A percentile compares a stretch with the other conserved stretches of the same genome.
These are phyloP conservation scores for Mactromeris polynyma DNA, from an alignment of 2,888 invertebrate species.

Conservation along the genomic window DNA sequence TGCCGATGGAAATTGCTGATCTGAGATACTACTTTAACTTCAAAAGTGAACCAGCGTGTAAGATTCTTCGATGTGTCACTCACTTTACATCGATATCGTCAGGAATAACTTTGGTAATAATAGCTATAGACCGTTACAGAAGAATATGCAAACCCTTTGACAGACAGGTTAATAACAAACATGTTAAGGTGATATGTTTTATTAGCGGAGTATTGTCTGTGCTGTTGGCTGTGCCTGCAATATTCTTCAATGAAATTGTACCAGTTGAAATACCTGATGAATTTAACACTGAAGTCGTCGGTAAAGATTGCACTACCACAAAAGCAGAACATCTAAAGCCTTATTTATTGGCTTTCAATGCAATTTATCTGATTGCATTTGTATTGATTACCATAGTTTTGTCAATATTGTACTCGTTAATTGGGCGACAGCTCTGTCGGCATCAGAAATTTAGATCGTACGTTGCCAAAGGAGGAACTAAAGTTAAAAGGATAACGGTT, in stretches of 20 bases:
- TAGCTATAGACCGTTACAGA: constrained; percentile 75
- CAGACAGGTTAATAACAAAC: constrained; percentile 63
- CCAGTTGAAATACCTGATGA: constrained; percentile 37
- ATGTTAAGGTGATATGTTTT: constrained; percentile 66
- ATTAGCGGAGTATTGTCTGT: constrained; percentile 48
- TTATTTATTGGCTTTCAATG: constrained; percentile 59
- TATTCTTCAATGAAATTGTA: constrained; percentile 63
- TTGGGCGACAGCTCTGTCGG: constrained; percentile 58
- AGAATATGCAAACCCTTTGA: constrained; percentile 68
- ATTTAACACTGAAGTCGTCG: constrained; percentile 31
- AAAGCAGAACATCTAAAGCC: constrained; percentile 49
- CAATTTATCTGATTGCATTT: constrained; percentile 57
- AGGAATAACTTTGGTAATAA: constrained; percentile 72
- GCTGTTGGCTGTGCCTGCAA: constrained; percentile 66
- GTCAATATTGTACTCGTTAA: constrained; percentile 60
- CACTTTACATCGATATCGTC: constrained; percentile 73
- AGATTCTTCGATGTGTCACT: constrained; percentile 71
- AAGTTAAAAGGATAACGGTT: constrained; percentile 39
- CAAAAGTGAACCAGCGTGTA: constrained; percentile 73
- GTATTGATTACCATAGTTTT: constrained; percentile 50
- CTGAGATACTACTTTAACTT: constrained; percentile 75
- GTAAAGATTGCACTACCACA: constrained; percentile 68
- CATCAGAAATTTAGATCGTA: constrained; percentile 65
- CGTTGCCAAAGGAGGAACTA: constrained; percentile 47
- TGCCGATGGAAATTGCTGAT: constrained; percentile 80